Evolutionary conservation across 2,113 vertebrate genomes (phyloP), one percentile per base, ranked within the genome.

Genomic region (Pycnonotus jocosus): DNA sequence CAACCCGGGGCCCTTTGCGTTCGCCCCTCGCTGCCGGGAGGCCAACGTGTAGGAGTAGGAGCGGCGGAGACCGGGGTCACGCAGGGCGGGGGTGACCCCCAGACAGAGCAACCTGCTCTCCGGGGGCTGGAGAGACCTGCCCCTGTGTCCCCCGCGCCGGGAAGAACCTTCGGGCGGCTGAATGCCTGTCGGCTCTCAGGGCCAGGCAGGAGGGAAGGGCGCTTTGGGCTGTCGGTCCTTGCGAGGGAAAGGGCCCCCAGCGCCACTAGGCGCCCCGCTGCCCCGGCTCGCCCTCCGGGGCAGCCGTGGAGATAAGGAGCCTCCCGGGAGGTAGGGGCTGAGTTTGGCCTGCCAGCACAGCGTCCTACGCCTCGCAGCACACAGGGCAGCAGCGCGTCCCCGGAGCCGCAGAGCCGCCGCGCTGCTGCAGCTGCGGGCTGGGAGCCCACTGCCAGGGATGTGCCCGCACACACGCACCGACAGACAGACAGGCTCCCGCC

Each of bases 81-180:
- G 11, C 4, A 13, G 42, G 8, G 31, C 3, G 12, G 7, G 8
- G 33, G 18, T 24, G 30, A 27, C 8, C 4, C 20, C 23, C 2
- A 6, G 19, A 22, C 2, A 30, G 10, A 48, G 10, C 1, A 48
- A n/a, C 40, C 28, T 57, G 70, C 7, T 0, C 3, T 0, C 37
- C 5, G 2, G 8, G 31, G 2, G 12, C 11, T 40, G 38, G 17
- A 3, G 28, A 45, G 31, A 38, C 7, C 20, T 15, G 27, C 6
- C 30, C 31, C 13, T 15, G 15, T 11, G 33, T 8, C 11, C 5
- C 11, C 30, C 4, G 9, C 1, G 4, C 16, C 15, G 12, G 30
- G 12, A 40, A 53, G 37, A 18, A 22, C 38, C 4, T 10, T 51
- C 14, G 6, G 60, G 22, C 2, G 2, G 2, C 42, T 9, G n/a